Percentiles rank a stretch among this genome's conserved stretches.
Evolutionary conservation across 1,140 invertebrate genomes (phyloP).

Genomic region (Micrasema minimum): DNA sequence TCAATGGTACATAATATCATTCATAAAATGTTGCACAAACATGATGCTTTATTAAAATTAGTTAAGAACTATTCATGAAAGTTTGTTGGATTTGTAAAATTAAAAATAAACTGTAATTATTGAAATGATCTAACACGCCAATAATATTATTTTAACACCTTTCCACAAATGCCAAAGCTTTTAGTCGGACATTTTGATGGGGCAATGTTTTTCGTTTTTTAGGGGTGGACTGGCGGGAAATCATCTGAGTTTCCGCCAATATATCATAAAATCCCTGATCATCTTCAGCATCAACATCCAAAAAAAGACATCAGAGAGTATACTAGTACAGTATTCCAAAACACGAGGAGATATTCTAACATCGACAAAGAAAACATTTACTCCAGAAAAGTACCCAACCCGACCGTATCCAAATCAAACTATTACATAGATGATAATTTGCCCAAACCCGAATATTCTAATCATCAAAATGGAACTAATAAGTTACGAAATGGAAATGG

Average conservation of each 20-base stretch:
- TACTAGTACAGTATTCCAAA: slow-evolving; percentile 4
- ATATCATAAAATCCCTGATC: not conserved
- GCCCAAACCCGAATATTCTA: slow-evolving; percentile 4
- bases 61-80: no score
- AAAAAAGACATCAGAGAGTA: slow-evolving; percentile 17
- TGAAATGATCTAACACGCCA: no score
- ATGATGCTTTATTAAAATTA: no score
- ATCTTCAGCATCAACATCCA: not conserved
- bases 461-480: not conserved
- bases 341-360: slow-evolving; percentile 22
- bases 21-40: no score
- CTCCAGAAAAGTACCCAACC: slow-evolving; percentile 8
- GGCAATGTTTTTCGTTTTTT: no score
- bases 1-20: slow-evolving; percentile 68
- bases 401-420: not conserved
- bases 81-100: no score
- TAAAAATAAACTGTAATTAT: no score
- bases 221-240: slow-evolving; percentile 52
- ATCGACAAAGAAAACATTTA: slow-evolving; percentile 27
- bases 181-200: no score
- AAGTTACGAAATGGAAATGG: not conserved
- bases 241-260: slow-evolving; percentile 45
- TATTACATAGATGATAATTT: slow-evolving; percentile 6
- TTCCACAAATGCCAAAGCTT: no score
- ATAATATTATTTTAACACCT: no score